Conservation (phyloP, 2,888 invertebrate species). For the Exephanes ischioxanthus region DNA sequence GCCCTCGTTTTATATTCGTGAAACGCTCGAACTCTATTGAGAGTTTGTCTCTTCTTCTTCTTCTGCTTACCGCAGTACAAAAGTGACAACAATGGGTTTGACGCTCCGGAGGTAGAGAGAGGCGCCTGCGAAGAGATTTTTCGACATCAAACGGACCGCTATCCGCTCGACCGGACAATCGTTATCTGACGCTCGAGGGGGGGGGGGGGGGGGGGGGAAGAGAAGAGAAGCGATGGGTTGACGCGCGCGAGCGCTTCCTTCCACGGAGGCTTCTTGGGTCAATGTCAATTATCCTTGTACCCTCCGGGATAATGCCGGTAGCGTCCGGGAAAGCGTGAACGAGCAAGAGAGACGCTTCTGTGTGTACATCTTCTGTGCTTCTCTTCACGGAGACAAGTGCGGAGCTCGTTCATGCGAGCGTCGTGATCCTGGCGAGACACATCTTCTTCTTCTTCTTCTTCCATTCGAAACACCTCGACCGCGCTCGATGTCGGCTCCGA, state of each 20-base stretch:
- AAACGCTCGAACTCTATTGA: neutral
- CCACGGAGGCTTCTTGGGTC: constrained; percentile 67
- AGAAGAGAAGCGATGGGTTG: constrained; percentile 53
- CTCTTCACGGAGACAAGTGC: constrained; percentile 66
- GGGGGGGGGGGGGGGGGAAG: constrained; percentile 36
- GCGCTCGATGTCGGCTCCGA: constrained; percentile 16
- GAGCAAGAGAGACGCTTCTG: constrained; percentile 44
- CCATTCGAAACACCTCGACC: constrained; percentile 60
- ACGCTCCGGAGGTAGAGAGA: constrained; percentile 46
- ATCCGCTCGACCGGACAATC: constrained; percentile 78
- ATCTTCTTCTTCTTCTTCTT: constrained; percentile 60
- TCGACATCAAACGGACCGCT: constrained; percentile 79
- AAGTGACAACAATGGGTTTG: constrained; percentile 32
- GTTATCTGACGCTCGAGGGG: constrained; percentile 77
- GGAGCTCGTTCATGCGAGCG: constrained; percentile 57
- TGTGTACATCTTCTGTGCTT: constrained; percentile 21
- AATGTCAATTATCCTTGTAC: constrained; percentile 73
- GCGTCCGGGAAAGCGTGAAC: constrained; percentile 64
- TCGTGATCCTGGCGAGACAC: constrained; percentile 13
- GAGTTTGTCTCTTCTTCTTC: neutral
- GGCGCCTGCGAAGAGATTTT: constrained; percentile 14
- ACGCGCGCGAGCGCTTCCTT: constrained; percentile 70
- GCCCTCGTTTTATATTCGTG: neutral
- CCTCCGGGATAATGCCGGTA: constrained; percentile 63
- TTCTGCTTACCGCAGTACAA: neutral